A percentile compares a stretch with the other conserved stretches of the same genome.
phyloP scores from a whole-genome alignment of 1,140 invertebrate species.

The Ostrea edulis region DNA sequence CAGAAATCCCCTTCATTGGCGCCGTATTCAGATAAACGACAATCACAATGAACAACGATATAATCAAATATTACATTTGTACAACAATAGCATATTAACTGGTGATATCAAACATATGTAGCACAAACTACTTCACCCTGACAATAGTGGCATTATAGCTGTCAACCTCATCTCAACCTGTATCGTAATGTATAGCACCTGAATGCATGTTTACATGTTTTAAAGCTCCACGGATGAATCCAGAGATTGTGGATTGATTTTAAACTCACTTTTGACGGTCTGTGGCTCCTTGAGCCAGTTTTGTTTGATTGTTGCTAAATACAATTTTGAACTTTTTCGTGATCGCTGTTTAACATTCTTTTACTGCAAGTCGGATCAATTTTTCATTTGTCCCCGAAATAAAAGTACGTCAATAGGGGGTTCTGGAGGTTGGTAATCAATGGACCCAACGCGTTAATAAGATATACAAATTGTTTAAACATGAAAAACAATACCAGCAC shows the following conservation, averaged over 20 bases:
- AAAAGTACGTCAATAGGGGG: not conserved
- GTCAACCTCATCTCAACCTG: no score
- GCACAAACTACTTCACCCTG: no score
- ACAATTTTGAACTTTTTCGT: not conserved
- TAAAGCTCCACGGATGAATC: not conserved
- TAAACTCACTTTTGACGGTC: not conserved
- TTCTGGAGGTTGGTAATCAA: constrained; percentile 1
- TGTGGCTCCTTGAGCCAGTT: not conserved
- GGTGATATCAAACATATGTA: no score
- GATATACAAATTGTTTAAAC: constrained; percentile 35
- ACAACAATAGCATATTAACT: no score
- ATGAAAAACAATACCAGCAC: constrained; percentile 19
- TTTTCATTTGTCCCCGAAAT: not conserved
- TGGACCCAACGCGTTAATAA: constrained; percentile 14
- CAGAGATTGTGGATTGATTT: not conserved
- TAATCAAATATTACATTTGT: no score
- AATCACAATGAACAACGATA: no score
- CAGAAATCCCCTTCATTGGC: no score
- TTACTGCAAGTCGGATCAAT: constrained; percentile 12
- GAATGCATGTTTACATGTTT: not conserved
- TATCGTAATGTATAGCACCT: no score
- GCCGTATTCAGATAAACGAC: no score
- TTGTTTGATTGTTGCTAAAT: not conserved
- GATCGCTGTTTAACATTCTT: constrained; percentile 16
- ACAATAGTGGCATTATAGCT: no score